Percentiles rank a stretch among this genome's conserved stretches.
phyloP scores from a whole-genome alignment of 2,888 invertebrate genomes.

The Drosophila ezoana region DNA sequence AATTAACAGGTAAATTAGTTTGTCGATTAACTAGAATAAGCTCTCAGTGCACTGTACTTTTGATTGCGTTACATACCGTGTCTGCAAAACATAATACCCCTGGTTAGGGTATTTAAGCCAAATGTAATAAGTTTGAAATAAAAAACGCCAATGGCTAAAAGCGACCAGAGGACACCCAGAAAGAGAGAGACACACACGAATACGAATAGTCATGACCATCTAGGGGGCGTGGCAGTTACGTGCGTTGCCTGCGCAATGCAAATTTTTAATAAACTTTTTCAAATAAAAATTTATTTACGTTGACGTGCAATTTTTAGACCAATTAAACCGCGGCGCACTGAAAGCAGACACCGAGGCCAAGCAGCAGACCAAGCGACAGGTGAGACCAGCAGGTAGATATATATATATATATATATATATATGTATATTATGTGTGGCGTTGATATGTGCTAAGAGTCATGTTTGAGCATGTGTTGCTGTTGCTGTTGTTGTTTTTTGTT shows the following conservation, averaged over 20 bases:
- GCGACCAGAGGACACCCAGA: constrained; percentile 45
- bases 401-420: not conserved
- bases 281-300: constrained; percentile 78
- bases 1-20: too few species aligned
- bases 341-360: constrained; percentile 14
- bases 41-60: too few species aligned
- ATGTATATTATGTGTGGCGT: constrained; percentile 10
- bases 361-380: not conserved
- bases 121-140: constrained; percentile 69
- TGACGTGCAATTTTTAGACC: constrained; percentile 82
- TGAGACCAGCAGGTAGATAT: not conserved
- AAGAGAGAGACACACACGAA: constrained; percentile 2
- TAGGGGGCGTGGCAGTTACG: constrained; percentile 55
- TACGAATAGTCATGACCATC: constrained; percentile 16
- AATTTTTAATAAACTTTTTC: constrained; percentile 81
- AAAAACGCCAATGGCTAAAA: constrained; percentile 64
- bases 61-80: not conserved
- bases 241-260: constrained; percentile 69
- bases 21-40: too few species aligned
- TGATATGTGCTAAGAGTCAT: not conserved
- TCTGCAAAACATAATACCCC: not conserved
- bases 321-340: constrained; percentile 73
- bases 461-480: too few species aligned
- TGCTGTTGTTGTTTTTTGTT: not conserved
- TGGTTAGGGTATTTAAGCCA: constrained; percentile 28